A percentile compares a stretch with the other conserved stretches of the same genome.
These are phyloP conservation scores for Dynastes tityus DNA, from an alignment of 2,888 invertebrate species.

Conservation along the genomic window DNA sequence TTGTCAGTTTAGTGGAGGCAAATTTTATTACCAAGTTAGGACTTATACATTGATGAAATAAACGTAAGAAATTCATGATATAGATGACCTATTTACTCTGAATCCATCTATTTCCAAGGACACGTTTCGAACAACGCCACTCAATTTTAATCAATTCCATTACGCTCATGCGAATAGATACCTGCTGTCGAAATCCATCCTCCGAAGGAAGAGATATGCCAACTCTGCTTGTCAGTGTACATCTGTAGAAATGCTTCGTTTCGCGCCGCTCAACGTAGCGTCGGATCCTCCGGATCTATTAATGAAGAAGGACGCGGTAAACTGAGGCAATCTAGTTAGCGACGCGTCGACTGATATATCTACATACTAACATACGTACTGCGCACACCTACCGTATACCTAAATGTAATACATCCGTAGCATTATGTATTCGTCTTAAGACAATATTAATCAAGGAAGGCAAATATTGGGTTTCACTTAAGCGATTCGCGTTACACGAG, in stretches of 20 bases:
- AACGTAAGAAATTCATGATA: too few species aligned
- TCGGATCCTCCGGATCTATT: conserved; percentile 14
- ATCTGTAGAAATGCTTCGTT: neutral
- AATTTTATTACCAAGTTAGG: too few species aligned
- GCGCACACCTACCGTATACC: neutral
- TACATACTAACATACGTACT: too few species aligned
- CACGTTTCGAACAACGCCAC: neutral
- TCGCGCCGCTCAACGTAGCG: neutral
- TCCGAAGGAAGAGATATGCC: neutral
- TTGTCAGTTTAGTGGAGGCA: too few species aligned
- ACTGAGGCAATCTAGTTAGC: conserved; percentile 30
- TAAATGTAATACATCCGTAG: neutral
- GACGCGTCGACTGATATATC: too few species aligned
- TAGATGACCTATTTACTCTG: too few species aligned
- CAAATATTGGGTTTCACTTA: conserved; percentile 44
- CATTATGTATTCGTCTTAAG: conserved; percentile 34
- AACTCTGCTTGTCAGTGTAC: too few species aligned
- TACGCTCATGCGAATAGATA: neutral
- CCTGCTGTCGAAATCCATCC: neutral
- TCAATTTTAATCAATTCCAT: conserved; percentile 17
- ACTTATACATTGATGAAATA: too few species aligned
- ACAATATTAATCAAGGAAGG: conserved; percentile 43
- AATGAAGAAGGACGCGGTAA: conserved; percentile 26
- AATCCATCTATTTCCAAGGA: too few species aligned
- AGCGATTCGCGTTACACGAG: conserved; percentile 15